A percentile compares a stretch with the other conserved stretches of the same genome.
Evolutionary conservation across 2,113 vertebrate species (phyloP).

Genomic region (Neolamprologus hecqui): DNA sequence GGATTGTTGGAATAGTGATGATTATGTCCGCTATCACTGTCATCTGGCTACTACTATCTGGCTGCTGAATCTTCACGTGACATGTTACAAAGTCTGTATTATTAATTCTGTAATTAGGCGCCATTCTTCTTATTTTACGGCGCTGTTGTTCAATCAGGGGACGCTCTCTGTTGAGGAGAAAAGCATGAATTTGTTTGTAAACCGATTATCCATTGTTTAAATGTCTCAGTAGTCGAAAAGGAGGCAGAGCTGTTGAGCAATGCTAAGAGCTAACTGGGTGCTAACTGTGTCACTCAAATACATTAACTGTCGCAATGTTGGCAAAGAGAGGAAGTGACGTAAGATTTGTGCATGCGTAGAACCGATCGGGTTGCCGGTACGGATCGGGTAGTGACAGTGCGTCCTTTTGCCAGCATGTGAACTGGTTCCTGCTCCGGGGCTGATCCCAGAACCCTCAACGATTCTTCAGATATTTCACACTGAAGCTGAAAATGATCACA

Average conservation of each 20-base stretch:
- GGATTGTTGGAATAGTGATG: neutral
- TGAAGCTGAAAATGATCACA: neutral
- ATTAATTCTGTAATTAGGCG: accelerated
- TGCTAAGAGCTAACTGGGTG: no score
- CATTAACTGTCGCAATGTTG: no score
- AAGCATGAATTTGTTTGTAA: accelerated
- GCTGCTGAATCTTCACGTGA: accelerated
- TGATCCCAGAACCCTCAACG: neutral
- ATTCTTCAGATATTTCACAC: neutral
- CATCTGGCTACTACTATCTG: no score
- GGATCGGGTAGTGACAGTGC: neutral
- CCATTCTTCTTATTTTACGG: accelerated
- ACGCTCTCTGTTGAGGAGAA: neutral
- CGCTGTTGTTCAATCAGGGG: neutral
- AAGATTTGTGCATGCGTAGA: neutral
- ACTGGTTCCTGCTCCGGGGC: neutral
- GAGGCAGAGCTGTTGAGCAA: neutral
- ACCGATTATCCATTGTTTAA: accelerated
- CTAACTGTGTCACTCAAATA: no score
- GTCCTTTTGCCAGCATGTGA: neutral
- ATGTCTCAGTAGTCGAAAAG: no score
- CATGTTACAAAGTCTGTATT: accelerated
- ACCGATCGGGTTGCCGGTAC: neutral
- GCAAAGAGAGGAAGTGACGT: neutral
- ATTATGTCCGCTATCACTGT: no score